A percentile compares a stretch with the other conserved stretches of the same genome.
Evolutionary conservation across 1,140 invertebrate species (phyloP).

Genomic region (Lasaia peninsularis): DNA sequence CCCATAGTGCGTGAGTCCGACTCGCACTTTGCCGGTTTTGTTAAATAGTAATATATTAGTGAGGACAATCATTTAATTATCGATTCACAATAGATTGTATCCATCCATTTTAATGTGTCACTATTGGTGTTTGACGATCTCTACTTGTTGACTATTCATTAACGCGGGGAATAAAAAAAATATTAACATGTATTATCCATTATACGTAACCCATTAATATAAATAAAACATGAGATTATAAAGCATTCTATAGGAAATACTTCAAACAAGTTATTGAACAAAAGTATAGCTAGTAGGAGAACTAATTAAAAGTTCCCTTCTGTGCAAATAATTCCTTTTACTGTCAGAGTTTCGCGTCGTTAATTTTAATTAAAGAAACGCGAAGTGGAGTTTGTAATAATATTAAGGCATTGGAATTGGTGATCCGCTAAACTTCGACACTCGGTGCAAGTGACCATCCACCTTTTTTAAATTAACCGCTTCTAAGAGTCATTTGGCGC

Average conservation of each 20-base stretch:
- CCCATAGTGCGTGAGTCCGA: too few relatives aligned
- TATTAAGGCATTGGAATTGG: constrained; percentile 75
- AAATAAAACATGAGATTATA: not conserved
- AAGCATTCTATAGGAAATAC: constrained; percentile 57
- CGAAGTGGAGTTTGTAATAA: constrained; percentile 66
- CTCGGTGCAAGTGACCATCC: constrained; percentile 60
- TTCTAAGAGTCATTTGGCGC: constrained; percentile 49
- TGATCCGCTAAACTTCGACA: constrained; percentile 74
- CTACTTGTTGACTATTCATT: too few relatives aligned
- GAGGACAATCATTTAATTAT: too few relatives aligned
- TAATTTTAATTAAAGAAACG: constrained; percentile 78
- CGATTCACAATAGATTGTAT: too few relatives aligned
- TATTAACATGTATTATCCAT: not conserved
- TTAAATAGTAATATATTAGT: too few relatives aligned
- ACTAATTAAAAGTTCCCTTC: constrained; percentile 74
- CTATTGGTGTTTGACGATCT: too few relatives aligned
- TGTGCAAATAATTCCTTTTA: constrained; percentile 76
- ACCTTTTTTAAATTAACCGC: constrained; percentile 73
- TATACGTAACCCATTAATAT: not conserved
- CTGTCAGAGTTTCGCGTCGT: constrained; percentile 74
- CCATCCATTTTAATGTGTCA: too few relatives aligned
- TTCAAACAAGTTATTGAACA: constrained; percentile 59
- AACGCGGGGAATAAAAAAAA: too few relatives aligned
- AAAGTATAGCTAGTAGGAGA: constrained; percentile 64
- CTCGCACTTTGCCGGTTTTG: too few relatives aligned